Base-by-base conservation (phyloP, 2,888 invertebrate genomes). In the Steromphala cineraria region DNA sequence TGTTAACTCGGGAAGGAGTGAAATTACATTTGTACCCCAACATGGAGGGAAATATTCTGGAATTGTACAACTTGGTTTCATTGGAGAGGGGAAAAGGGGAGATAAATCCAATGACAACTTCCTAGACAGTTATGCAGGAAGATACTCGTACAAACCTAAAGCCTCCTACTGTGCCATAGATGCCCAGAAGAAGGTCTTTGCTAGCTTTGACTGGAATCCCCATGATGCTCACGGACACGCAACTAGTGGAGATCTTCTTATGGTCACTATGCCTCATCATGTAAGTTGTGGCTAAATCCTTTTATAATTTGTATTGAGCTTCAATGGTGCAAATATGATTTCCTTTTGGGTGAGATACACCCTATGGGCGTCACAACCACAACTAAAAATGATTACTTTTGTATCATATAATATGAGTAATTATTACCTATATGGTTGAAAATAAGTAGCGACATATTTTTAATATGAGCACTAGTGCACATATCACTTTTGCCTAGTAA, bases 261-360 rank as follows among this genome's bases (percentile, higher is more conserved):
- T 89, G 89, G 77, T 89, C 1, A 80, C 87, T 4, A 86, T 90
- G 87, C 89, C 89, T 8, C 90, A 90, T 76, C 90, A 90, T 75
- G 90, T 89, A 78, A 82, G 87, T 82, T 31, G 46, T 46, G 7
- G 46, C 7, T 46, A 46, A 46, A 46, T 8, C 46, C 13, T 46
- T 10, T 4, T 8, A 46, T 46, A 5, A 10, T 10, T 5, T 46
- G 46, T n/a, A n/a, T n/a, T n/a, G n/a, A n/a, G n/a, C n/a, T n/a
- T n/a, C n/a, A n/a, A n/a, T n/a, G n/a, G n/a, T n/a, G n/a, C n/a
- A n/a, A n/a, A n/a, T n/a, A n/a, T n/a, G n/a, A n/a, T n/a, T n/a
- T n/a, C n/a, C n/a, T n/a, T n/a, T n/a, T n/a, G n/a, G n/a, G n/a
- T n/a, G n/a, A n/a, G n/a, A n/a, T n/a, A n/a, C n/a, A n/a, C n/a